A percentile compares a stretch with the other conserved stretches of the same genome.
Conservation (phyloP, 2,888 invertebrate species). For the Physocephala rufipes region DNA sequence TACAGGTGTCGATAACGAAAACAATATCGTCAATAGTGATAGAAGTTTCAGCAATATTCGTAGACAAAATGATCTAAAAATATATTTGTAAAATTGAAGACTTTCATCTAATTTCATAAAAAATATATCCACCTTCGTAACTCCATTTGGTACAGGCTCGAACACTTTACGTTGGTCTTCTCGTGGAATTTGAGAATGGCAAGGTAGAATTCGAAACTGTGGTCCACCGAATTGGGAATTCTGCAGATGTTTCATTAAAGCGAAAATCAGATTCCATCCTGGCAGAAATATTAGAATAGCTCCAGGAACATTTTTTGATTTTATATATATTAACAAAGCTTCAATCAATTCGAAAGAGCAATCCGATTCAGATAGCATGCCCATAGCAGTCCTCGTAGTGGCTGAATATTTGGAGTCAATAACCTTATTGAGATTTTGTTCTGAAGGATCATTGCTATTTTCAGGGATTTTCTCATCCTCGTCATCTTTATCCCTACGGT, state of each 20-base stretch:
- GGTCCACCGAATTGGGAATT: constrained; percentile 77
- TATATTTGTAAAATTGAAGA: constrained; percentile 6
- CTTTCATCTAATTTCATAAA: too few relatives aligned
- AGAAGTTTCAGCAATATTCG: constrained; percentile 98
- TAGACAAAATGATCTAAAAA: constrained; percentile 88
- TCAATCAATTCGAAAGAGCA: constrained; percentile 92
- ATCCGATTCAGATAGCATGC: constrained; percentile 87
- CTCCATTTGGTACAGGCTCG: constrained; percentile 81
- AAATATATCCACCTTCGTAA: constrained; percentile 76
- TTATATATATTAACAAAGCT: constrained; percentile 75
- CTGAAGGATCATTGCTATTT: constrained; percentile 72
- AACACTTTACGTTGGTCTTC: constrained; percentile 96
- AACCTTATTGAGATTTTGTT: constrained; percentile 81
- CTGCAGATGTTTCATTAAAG: constrained; percentile 85
- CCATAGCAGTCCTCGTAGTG: constrained; percentile 76
- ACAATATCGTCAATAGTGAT: constrained; percentile 99
- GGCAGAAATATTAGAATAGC: constrained; percentile 94
- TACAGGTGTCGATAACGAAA: constrained; percentile 96
- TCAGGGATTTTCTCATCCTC: constrained; percentile 71
- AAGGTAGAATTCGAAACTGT: constrained; percentile 82
- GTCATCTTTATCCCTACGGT: constrained; percentile 74
- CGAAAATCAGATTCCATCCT: constrained; percentile 97
- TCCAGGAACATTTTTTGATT: constrained; percentile 73
- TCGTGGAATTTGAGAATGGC: constrained; percentile 97
- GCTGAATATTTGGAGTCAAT: constrained; percentile 67